Evolutionary conservation across 92 coral and sea anemone genomes (phyloP), one percentile per base, ranked within the genome.

Genomic region (Plumapathes pennacea): DNA sequence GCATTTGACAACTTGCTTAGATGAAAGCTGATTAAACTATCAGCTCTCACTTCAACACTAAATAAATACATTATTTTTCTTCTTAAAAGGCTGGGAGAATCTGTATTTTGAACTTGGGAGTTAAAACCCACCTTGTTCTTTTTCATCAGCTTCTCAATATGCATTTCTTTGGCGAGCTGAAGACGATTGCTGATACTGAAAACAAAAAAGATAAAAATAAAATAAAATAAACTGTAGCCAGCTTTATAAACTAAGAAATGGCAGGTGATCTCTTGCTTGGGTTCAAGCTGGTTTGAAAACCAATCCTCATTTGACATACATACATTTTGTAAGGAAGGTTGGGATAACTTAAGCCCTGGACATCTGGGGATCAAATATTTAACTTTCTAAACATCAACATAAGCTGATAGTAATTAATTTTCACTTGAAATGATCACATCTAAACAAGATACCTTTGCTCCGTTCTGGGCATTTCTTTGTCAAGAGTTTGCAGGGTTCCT

Each of bases 101-200:
- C n/a, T n/a, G n/a, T n/a, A n/a, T n/a, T n/a, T n/a, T n/a, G n/a
- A n/a, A n/a, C n/a, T n/a, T n/a, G n/a, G n/a, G n/a, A n/a, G n/a
- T n/a, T n/a, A 4, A 1, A 7, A 9, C 64, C 34, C 22, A 78
- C 97, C 81, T 91, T 91, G 70, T 91, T 91, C 51, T 77, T 91
- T 60, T 91, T 91, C 90, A 91, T 91, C 17, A 88, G 72, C 46
- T 64, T 88, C 54, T 91, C 95, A 55, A 91, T 91, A 67, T 80
- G 89, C 72, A 91, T 65, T 57, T 91, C 97, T 72, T 91, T 91
- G 38, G 96, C 97, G 27, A 91, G 83, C 46, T 83, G 89, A 0
- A 84, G 84, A 46, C 97, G 80, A 69, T 91, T 91, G 59, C 88
- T 88, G 40, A 91, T 84, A 62, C 97, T 91, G 59, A 8, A 42